Base-by-base conservation (phyloP, 2,888 invertebrate species). In the Leptinotarsa tumamoca region DNA sequence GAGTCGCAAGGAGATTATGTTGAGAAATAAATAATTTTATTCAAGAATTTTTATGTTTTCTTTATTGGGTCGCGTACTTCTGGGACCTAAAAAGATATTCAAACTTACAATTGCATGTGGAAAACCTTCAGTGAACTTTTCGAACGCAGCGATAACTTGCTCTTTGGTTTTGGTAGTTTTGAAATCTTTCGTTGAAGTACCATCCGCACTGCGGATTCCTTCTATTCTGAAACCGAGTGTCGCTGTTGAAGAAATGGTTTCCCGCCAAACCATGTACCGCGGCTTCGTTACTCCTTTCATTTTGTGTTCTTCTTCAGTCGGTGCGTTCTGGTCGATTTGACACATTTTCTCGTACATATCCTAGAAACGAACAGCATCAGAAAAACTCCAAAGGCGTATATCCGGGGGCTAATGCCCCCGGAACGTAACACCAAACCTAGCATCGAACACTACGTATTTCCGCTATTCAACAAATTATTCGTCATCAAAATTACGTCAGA, bases 261-360 rank as follows among this genome's bases (percentile, higher is more conserved):
- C 99, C 73, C 99, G 91, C 96, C 98, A 98, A 66, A 98, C 92
- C 96, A 96, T 96, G 89, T 97, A 96, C 18, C 98, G 91, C 0
- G 98, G 96, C 89, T 98, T 98, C 4, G 98, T 98, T 1, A 98
- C 96, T 21, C 96, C 98, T 89, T 96, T 95, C 82, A 96, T 91
- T 80, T 93, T 91, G 84, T 96, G 95, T 88, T 98, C 98, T 87
- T 98, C 98, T 71, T 94, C 94, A 50, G 94, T 95, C 4, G 98
- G 98, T 0, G 98, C 98, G 80, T 90, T 91, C 3, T 94, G 93
- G 87, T 98, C 97, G 68, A 98, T 95, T 87, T 97, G 96, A 79
- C 97, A 94, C 98, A 98, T 98, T 90, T 98, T 98, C 84, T 98
- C 96, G 87, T 97, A 98, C 98, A 98, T 97, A 87, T 98, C 98